A percentile compares a stretch with the other conserved stretches of the same genome.
Conservation (phyloP, 2,113 vertebrate species). For the Stegostoma tigrinum region DNA sequence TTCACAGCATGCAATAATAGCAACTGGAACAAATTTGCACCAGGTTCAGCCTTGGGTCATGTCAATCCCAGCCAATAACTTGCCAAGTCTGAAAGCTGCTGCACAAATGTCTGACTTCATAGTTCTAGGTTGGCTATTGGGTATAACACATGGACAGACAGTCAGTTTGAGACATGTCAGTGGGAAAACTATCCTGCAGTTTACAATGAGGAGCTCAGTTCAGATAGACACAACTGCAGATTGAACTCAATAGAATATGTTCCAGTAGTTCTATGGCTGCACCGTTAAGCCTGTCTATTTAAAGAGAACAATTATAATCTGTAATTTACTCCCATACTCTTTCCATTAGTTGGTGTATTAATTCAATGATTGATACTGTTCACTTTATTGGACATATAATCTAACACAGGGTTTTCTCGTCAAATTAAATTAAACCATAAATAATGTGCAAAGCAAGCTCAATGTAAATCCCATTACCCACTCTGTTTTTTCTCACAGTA, state of each 20-base stretch:
- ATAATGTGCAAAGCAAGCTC: not conserved
- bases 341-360: not conserved
- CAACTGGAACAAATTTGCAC: not conserved
- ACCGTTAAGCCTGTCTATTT: not conserved
- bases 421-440: not conserved
- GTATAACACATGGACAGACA: not conserved
- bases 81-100: not conserved
- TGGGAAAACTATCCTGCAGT: not conserved
- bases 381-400: not conserved
- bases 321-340: not conserved
- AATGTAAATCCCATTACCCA: not conserved
- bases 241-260: not conserved
- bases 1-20: not conserved
- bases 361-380: not conserved
- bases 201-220: not conserved
- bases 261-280: not conserved
- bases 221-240: not conserved
- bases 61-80: not conserved
- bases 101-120: not conserved
- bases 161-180: no score
- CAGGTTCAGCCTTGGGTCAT: not conserved
- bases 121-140: not conserved
- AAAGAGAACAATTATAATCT: not conserved
- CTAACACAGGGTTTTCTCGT: not conserved
- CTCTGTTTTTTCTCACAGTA: not conserved